A percentile compares a stretch with the other conserved stretches of the same genome.
Evolutionary conservation across 1,140 invertebrate genomes (phyloP).

Genomic region (Dreissena polymorpha): DNA sequence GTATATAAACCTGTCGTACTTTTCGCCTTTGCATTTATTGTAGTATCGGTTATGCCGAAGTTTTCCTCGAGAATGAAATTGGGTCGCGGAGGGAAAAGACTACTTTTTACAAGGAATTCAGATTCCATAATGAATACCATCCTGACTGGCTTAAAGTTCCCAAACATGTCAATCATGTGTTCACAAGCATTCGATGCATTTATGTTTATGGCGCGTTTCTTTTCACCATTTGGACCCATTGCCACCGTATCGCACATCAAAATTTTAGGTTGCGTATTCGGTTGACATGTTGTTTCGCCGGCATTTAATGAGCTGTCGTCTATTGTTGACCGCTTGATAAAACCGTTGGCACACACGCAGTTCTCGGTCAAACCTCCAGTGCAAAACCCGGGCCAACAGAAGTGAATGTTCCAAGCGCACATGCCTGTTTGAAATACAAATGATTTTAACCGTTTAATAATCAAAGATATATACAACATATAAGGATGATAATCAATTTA

Average conservation of each 20-base stretch:
- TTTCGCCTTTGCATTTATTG: neutral
- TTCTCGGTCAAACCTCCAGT: neutral
- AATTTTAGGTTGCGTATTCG: no score
- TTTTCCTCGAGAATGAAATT: neutral
- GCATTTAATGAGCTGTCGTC: no score
- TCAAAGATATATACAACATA: no score
- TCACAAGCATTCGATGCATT: neutral
- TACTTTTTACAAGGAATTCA: neutral
- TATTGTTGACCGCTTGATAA: neutral
- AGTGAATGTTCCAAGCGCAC: no score
- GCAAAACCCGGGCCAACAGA: no score
- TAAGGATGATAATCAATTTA: no score
- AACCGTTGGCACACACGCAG: neutral
- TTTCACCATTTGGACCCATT: no score
- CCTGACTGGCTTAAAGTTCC: neutral
- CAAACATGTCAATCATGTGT: neutral
- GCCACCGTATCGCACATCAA: no score
- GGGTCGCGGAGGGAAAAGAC: neutral
- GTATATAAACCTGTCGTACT: neutral
- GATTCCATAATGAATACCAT: neutral
- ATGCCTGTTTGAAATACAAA: no score
- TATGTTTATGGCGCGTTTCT: no score
- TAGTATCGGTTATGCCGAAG: conserved; percentile 10
- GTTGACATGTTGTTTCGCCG: neutral
- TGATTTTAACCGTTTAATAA: no score